Conservation (phyloP, 2,888 invertebrate species). For the Hermaeophaga mercurialis region DNA sequence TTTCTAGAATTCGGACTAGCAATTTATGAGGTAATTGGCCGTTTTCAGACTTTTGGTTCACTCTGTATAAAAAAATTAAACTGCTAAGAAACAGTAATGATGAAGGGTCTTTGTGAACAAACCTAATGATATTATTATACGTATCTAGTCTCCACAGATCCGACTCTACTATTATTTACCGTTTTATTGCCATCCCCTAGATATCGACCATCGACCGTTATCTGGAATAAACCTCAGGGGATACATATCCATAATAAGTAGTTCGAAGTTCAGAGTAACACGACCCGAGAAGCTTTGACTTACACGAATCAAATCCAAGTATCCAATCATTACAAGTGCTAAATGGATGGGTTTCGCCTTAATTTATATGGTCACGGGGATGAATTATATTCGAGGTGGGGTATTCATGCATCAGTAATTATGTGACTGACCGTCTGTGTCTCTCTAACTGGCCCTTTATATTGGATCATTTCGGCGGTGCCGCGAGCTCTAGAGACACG, state of each 20-base stretch:
- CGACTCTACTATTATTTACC: slow-evolving; percentile 14
- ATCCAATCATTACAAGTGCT: slow-evolving; percentile 20
- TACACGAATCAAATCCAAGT: slow-evolving; percentile 22
- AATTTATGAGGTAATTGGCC: too few relatives aligned
- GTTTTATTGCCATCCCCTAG: slow-evolving; percentile 11
- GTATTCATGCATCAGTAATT: slow-evolving; percentile 15
- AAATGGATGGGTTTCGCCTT: slow-evolving; percentile 18
- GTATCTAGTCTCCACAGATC: slow-evolving; percentile 2
- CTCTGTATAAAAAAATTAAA: too few relatives aligned
- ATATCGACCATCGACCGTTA: slow-evolving; percentile 15
- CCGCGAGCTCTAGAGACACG: too few relatives aligned
- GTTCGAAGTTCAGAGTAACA: slow-evolving; percentile 15
- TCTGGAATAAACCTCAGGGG: slow-evolving; percentile 12
- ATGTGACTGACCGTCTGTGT: slow-evolving; percentile 2
- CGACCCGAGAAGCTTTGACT: slow-evolving; percentile 20
- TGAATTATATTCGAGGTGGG: slow-evolving; percentile 11
- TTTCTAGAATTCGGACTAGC: too few relatives aligned
- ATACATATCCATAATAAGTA: slow-evolving; percentile 18
- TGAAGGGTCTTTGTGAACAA: too few relatives aligned
- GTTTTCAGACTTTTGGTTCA: too few relatives aligned
- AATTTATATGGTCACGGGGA: slow-evolving; percentile 20
- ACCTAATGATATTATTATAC: slow-evolving; percentile 12
- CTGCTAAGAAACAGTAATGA: too few relatives aligned
- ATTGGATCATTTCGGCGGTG: too few relatives aligned
- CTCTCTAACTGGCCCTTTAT: background rate